These are phyloP conservation scores for Papilio aristodemus DNA, from an alignment of 1,140 invertebrate genomes.

Conservation along the genomic window DNA sequence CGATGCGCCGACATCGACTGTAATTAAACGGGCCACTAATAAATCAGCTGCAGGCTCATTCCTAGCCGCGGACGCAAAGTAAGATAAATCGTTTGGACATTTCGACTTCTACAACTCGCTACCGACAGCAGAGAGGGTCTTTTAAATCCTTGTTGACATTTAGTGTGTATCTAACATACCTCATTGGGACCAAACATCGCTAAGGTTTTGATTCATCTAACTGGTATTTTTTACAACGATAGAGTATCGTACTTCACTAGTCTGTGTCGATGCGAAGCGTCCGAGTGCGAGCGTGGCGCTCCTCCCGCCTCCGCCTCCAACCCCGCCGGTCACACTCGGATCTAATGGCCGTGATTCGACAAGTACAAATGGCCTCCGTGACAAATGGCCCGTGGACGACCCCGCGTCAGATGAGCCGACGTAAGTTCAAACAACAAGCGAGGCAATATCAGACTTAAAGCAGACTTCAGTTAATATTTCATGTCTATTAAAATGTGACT, in stretches of 20 bases:
- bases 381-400: slow-evolving; percentile 76
- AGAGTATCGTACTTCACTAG: slow-evolving; percentile 38
- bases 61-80: slow-evolving; percentile 72
- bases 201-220: slow-evolving; percentile 8
- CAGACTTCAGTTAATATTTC: slow-evolving; percentile 55
- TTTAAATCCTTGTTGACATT: slow-evolving; percentile 50
- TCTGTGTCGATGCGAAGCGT: slow-evolving; percentile 52
- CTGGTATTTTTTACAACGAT: slow-evolving; percentile 13
- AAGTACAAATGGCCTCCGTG: slow-evolving; percentile 77
- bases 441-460: slow-evolving; percentile 65
- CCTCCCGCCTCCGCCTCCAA: too few relatives aligned
- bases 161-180: slow-evolving; percentile 35
- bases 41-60: slow-evolving; percentile 68
- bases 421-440: slow-evolving; percentile 66
- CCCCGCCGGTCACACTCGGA: slow-evolving; percentile 73
- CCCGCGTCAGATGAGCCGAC: slow-evolving; percentile 58
- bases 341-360: slow-evolving; percentile 80
- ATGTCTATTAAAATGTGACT: slow-evolving; percentile 52
- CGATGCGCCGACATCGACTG: slow-evolving; percentile 53
- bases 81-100: slow-evolving; percentile 75
- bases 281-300: slow-evolving; percentile 47
- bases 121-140: slow-evolving; percentile 69
- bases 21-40: slow-evolving; percentile 73
- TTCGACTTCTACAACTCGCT: slow-evolving; percentile 64
- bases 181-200: not conserved